These are phyloP conservation scores for Brachionus paranguensis DNA, from an alignment of 1,140 invertebrate genomes.

Conservation along the genomic window DNA sequence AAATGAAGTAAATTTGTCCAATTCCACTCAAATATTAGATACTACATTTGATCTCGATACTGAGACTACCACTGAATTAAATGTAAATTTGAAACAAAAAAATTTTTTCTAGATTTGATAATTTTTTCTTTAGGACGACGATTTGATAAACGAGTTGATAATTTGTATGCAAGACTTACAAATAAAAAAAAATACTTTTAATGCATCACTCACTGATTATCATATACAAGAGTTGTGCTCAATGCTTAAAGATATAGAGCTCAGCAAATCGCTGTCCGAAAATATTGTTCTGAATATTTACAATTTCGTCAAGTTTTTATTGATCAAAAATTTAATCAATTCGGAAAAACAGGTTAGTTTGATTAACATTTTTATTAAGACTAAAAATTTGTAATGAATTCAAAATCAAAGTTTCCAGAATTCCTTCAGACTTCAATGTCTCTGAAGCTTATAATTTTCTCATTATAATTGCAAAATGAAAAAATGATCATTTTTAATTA, in stretches of 20 bases:
- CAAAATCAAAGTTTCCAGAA: too few species aligned
- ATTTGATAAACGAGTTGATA: background rate
- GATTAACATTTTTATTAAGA: background rate
- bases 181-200: background rate
- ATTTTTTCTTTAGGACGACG: background rate
- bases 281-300: background rate
- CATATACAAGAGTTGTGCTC: background rate
- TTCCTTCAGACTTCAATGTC: too few species aligned
- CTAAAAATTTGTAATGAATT: too few species aligned
- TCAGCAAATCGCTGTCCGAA: background rate
- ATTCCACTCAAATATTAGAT: conserved; percentile 19
- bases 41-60: conserved; percentile 31
- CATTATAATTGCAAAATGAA: too few species aligned
- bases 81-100: background rate
- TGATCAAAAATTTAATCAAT: background rate
- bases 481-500: too few species aligned
- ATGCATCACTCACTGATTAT: background rate
- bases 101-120: background rate
- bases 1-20: conserved; percentile 13
- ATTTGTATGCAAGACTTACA: background rate
- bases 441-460: too few species aligned
- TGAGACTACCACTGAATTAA: background rate
- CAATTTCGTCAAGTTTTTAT: background rate
- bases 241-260: background rate
- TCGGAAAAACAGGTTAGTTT: background rate